These are phyloP conservation scores for Aurelia aurita complex sp. Pacific DNA, from an alignment of 30 jellyfish, hydroid and myxozoan species.

Conservation along the genomic window DNA sequence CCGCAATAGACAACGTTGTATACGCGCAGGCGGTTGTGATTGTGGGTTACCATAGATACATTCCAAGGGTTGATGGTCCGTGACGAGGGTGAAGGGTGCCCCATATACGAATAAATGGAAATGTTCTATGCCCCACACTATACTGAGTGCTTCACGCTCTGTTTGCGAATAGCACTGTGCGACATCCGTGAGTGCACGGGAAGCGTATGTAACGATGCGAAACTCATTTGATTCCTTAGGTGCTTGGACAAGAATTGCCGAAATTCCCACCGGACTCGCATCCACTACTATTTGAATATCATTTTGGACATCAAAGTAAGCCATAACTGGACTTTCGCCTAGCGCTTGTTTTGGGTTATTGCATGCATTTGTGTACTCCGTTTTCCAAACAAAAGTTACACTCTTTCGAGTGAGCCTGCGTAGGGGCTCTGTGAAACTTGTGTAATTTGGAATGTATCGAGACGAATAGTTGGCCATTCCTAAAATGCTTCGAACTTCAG, in stretches of 20 bases:
- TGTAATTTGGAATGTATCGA: slow-evolving; percentile 17
- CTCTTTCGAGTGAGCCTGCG: neutral
- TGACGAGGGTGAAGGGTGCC: slow-evolving; percentile 8
- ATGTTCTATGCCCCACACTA: slow-evolving; percentile 29
- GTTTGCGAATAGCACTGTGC: slow-evolving; percentile 58
- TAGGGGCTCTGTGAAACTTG: slow-evolving; percentile 19
- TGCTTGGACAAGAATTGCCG: slow-evolving; percentile 22
- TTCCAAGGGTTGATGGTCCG: slow-evolving; percentile 38
- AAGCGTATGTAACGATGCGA: slow-evolving; percentile 20
- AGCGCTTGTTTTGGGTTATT: slow-evolving; percentile 1
- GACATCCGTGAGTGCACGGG: slow-evolving; percentile 7
- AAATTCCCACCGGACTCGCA: slow-evolving; percentile 49
- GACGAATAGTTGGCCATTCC: slow-evolving; percentile 25
- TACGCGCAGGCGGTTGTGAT: slow-evolving; percentile 40
- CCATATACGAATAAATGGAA: slow-evolving; percentile 21
- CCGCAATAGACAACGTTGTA: slow-evolving; percentile 48
- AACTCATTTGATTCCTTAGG: neutral
- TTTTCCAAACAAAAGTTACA: slow-evolving; percentile 3
- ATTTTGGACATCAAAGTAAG: slow-evolving; percentile 16
- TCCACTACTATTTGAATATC: slow-evolving; percentile 16
- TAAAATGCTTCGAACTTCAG: slow-evolving; percentile 42
- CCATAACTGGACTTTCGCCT: neutral
- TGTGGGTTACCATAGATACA: neutral
- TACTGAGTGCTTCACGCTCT: slow-evolving; percentile 24
- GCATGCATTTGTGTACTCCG: neutral